These are phyloP conservation scores for Mimas tiliae DNA, from an alignment of 2,888 invertebrate species.

Conservation along the genomic window DNA sequence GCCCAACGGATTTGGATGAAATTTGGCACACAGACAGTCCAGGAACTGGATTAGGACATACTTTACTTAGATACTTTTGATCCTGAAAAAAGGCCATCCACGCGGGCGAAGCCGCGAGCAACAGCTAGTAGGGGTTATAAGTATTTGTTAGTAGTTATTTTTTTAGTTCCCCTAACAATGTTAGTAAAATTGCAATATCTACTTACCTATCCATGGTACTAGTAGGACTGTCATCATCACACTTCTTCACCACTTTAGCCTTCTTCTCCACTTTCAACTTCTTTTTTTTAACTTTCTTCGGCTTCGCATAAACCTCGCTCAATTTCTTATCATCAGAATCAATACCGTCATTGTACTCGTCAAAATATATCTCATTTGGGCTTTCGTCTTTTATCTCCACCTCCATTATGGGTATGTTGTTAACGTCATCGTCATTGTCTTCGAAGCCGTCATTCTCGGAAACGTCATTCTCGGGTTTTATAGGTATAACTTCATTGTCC, in stretches of 20 bases:
- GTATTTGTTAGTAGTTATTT: too few relatives aligned
- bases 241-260: constrained; percentile 41
- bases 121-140: too few relatives aligned
- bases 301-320: constrained; percentile 56
- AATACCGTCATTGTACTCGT: constrained; percentile 53
- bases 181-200: too few relatives aligned
- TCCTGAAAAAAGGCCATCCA: too few relatives aligned
- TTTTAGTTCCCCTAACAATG: too few relatives aligned
- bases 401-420: constrained; percentile 37
- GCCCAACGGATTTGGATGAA: too few relatives aligned
- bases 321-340: constrained; percentile 60
- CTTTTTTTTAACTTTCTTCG: constrained; percentile 45
- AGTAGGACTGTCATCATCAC: constrained; percentile 43
- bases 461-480: background rate
- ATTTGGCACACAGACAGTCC: too few relatives aligned
- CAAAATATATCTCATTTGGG: constrained; percentile 58
- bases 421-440: background rate
- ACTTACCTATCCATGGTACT: constrained; percentile 62
- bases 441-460: background rate
- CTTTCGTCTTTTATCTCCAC: constrained; percentile 57
- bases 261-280: constrained; percentile 46
- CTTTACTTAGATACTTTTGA: too few relatives aligned
- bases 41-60: too few relatives aligned
- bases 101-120: too few relatives aligned
- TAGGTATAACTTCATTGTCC: constrained; percentile 39